Base-by-base conservation (phyloP, 1,140 invertebrate genomes). In the Campoletis sonorensis region DNA sequence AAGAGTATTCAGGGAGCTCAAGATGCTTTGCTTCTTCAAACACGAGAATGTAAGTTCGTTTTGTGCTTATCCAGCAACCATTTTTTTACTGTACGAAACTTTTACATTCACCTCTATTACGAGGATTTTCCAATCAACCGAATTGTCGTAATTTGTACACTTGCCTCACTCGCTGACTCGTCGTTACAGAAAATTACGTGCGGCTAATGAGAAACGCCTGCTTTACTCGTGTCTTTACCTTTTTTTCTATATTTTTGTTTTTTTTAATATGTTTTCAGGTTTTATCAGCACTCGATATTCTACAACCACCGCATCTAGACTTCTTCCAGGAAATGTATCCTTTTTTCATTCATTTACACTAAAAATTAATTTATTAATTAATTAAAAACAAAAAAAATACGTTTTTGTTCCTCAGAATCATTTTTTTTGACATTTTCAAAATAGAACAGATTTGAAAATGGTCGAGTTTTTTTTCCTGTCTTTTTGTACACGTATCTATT, bases 311-410 rank as follows among this genome's bases (percentile, higher is more conserved):
- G 85, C 97, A 98, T 93, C 95, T 99, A 92, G 98, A 99, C 93
- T 98, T 98, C 94, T 99, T 99, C 94, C 97, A 99, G 93, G 98
- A 99, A 96, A 98, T 99, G 97, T 99, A 98, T 98, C 96, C 97
- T 98, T 98, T 97, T 94, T 84, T 76, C 23, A 76, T 64, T 68
- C 23, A 40, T 79, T 13, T 33, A 61, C 27, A 79, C 80, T 79
- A 23, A 78, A 37, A 7, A 26, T 21, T 11, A 5, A 23, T 23
- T 54, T 21, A n/a, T n/a, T n/a, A n/a, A n/a, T n/a, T n/a, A n/a
- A n/a, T n/a, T n/a, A n/a, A n/a, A n/a, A n/a, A n/a, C n/a, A n/a
- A n/a, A n/a, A n/a, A n/a, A n/a, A n/a, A n/a, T n/a, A n/a, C n/a
- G n/a, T n/a, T n/a, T n/a, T n/a, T n/a, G n/a, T n/a, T n/a, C n/a